A percentile compares a stretch with the other conserved stretches of the same genome.
These are phyloP conservation scores for Ligdia adustata DNA, from an alignment of 2,888 invertebrate genomes.

Conservation along the genomic window DNA sequence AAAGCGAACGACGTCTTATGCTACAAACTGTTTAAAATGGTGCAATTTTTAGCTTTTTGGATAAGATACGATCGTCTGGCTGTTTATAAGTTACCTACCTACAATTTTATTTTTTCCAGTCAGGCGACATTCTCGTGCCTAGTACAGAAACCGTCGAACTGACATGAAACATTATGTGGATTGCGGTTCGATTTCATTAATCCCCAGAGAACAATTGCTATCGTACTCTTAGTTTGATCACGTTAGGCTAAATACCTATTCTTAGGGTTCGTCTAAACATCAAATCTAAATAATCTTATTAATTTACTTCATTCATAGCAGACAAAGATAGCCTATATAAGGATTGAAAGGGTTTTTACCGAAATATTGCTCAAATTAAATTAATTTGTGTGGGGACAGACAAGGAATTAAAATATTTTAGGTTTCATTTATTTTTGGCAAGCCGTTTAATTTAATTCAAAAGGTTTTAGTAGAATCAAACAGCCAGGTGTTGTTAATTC, in stretches of 20 bases:
- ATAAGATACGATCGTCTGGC: constrained; percentile 9
- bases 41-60: neutral
- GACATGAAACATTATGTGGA: constrained; percentile 25
- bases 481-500: too few species aligned
- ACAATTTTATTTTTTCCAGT: constrained; percentile 37
- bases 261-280: neutral
- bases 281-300: constrained; percentile 4
- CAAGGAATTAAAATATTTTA: too few species aligned
- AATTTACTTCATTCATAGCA: constrained; percentile 4
- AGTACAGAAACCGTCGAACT: constrained; percentile 30
- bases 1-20: neutral
- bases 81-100: constrained; percentile 26
- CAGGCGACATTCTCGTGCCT: constrained; percentile 31
- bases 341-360: too few species aligned
- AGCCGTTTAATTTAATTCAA: too few species aligned
- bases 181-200: constrained; percentile 37
- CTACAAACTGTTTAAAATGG: constrained; percentile 3
- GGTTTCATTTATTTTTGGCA: too few species aligned
- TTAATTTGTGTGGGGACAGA: too few species aligned
- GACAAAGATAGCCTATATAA: too few species aligned
- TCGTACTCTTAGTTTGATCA: constrained; percentile 13
- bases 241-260: constrained; percentile 20
- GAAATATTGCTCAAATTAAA: too few species aligned
- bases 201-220: constrained; percentile 35
- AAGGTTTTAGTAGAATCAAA: too few species aligned